Evolutionary conservation across 2,888 invertebrate species (phyloP), one percentile per base, ranked within the genome.

Genomic region (Ellobium chinense): DNA sequence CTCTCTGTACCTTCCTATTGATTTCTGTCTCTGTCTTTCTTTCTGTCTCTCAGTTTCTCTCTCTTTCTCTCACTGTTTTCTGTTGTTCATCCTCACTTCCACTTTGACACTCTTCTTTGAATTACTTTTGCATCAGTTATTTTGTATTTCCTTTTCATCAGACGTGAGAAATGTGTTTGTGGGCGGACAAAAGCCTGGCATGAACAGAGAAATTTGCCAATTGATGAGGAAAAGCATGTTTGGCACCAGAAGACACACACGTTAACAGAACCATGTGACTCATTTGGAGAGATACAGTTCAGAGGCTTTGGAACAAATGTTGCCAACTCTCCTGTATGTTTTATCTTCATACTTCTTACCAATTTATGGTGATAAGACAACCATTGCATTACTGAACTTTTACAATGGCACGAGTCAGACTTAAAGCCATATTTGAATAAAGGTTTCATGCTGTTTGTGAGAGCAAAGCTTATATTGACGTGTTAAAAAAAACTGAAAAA

Each of bases 251-350:
- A 88, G 14, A 88, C 86, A 4, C 89, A 90, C 84, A 89, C 89
- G 0, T 58, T 70, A 7, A 24, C 39, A 18, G 72, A 81, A 12
- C 81, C 85, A 9, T 87, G 89, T 70, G 87, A 89, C 78, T 89
- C 88, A 1, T 92, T 89, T 85, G 91, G 91, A 56, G 87, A 87
- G 36, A 89, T 92, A 34, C 83, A 85, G 68, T 92, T 92, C 82
- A 81, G 87, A 46, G 92, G 92, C 2, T 92, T 91, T 85, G 91
- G 92, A 9, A 87, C 88, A 72, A 91, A 91, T 76, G 82, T 86
- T n/a, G 77, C 81, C 1, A 87, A 86, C 66, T 89, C 90, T 37
- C 91, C 91, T 31, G 92, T 92, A 66, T 69, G 39, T 73, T 7
- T 54, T 68, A n/a, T n/a, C n/a, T n/a, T n/a, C n/a, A n/a, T n/a